A percentile compares a stretch with the other conserved stretches of the same genome.
These are phyloP conservation scores for Pyrrhosoma nymphula DNA, from an alignment of 2,888 invertebrate species.

Conservation along the genomic window DNA sequence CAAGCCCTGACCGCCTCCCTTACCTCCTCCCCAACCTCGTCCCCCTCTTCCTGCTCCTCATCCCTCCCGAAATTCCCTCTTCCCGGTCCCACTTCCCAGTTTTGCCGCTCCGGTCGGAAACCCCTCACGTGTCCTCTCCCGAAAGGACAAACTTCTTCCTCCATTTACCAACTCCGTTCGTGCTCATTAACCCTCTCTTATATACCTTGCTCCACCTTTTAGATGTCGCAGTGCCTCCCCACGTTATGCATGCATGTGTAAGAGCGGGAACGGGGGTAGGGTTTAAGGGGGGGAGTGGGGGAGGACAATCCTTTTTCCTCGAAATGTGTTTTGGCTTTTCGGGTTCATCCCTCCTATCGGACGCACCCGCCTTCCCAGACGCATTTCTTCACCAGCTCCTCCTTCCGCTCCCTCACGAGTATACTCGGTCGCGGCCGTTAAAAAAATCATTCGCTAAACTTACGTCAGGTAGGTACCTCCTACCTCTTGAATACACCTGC, in stretches of 20 bases:
- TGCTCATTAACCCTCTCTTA: slow-evolving; percentile 25
- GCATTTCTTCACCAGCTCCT: neutral
- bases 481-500: neutral
- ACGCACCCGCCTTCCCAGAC: neutral
- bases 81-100: neutral
- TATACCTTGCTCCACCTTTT: slow-evolving; percentile 7
- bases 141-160: slow-evolving; percentile 20
- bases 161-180: slow-evolving; percentile 18
- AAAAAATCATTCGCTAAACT: neutral
- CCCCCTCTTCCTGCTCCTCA: neutral
- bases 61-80: neutral
- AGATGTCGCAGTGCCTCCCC: neutral
- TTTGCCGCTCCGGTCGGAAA: neutral
- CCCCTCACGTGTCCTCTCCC: neutral
- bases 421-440: neutral
- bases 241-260: neutral
- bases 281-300: no score
- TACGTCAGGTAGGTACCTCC: neutral
- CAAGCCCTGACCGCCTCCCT: neutral
- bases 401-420: neutral
- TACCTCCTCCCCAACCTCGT: neutral
- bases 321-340: neutral
- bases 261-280: neutral
- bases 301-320: neutral
- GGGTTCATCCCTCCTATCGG: neutral